phyloP scores from a whole-genome alignment of 2,888 invertebrate species.

The Morpho helenor region DNA sequence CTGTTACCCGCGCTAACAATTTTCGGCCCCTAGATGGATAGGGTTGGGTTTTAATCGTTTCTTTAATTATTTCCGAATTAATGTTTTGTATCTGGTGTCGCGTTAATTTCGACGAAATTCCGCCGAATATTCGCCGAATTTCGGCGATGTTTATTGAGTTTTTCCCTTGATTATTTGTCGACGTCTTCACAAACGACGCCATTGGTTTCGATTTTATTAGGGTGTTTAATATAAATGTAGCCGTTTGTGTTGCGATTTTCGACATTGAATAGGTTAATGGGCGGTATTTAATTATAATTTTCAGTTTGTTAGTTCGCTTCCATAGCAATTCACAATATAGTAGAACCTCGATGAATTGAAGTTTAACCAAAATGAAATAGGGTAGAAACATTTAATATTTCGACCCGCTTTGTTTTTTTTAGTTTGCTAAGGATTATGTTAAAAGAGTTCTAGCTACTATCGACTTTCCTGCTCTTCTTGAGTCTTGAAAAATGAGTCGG shows the following conservation, averaged over 20 bases:
- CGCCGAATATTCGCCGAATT: slow-evolving; percentile 1
- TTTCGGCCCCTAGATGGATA: slow-evolving; percentile 53
- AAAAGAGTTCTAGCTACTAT: no score
- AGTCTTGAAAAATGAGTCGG: no score
- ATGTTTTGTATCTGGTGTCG: slow-evolving; percentile 39
- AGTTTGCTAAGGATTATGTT: no score
- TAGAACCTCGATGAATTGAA: background rate
- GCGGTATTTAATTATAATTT: background rate
- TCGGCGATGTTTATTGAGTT: slow-evolving; percentile 6
- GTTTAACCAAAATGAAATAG: background rate
- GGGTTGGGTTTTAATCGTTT: slow-evolving; percentile 64
- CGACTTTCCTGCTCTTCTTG: no score
- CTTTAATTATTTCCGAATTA: slow-evolving; percentile 75
- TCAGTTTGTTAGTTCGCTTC: background rate
- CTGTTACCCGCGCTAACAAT: slow-evolving; percentile 66
- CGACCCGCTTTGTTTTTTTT: no score
- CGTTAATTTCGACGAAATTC: slow-evolving; percentile 46
- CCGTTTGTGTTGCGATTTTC: slow-evolving; percentile 8
- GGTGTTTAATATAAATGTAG: slow-evolving; percentile 10
- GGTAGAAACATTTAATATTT: background rate
- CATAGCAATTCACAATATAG: background rate
- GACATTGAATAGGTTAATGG: background rate
- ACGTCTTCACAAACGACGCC: background rate
- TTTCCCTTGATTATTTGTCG: slow-evolving; percentile 11
- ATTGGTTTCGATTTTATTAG: slow-evolving; percentile 12